Evolutionary conservation across 1,140 invertebrate species (phyloP).

Genomic region (Aplysia californica): DNA sequence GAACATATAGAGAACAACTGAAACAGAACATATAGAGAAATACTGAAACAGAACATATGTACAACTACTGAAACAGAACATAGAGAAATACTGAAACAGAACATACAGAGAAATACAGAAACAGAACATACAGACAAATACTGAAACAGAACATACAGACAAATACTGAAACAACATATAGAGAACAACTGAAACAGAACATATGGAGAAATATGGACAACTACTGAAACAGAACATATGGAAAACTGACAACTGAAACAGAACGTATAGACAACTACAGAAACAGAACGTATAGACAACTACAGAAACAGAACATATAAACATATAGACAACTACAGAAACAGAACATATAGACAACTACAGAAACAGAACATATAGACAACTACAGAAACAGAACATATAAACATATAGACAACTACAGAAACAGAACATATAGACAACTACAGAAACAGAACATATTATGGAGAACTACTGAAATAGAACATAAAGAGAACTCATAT

Average conservation of each 20-base stretch:
- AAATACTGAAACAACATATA: background rate
- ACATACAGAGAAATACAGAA: background rate
- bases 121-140: background rate
- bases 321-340: background rate
- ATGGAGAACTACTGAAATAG: too few species aligned
- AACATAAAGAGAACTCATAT: too few species aligned
- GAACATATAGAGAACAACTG: background rate
- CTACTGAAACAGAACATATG: background rate
- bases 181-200: background rate
- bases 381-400: too few species aligned
- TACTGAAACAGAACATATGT: background rate
- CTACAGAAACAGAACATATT: too few species aligned
- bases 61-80: background rate
- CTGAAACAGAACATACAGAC: background rate
- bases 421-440: too few species aligned
- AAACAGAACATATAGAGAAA: background rate
- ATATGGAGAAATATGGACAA: background rate
- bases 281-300: background rate
- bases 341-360: background rate
- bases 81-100: background rate
- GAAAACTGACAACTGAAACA: background rate
- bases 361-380: background rate
- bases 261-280: background rate
- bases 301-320: background rate
- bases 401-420: background rate